Base-by-base conservation (phyloP, 2,888 invertebrate species). In the Acanthococcus lagerstroemiae region DNA sequence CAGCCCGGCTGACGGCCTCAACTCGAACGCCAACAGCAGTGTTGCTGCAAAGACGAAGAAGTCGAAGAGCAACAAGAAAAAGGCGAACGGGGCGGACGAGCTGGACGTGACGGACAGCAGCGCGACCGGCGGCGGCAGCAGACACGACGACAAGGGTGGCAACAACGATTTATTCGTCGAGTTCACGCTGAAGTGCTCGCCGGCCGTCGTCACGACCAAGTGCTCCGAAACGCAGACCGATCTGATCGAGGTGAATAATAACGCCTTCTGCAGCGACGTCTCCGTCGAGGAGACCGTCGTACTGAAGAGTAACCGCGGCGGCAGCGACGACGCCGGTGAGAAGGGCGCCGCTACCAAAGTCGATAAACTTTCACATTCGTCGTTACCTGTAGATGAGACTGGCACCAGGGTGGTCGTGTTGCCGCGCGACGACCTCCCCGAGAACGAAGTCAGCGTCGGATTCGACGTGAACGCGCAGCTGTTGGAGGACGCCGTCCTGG, bases 201-300 rank as follows among this genome's bases (percentile, higher is more conserved):
- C 54, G 25, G 54, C 52, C 25, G 24, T 44, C 15, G 17, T 65
- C 54, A 44, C 30, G n/a, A 61, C 46, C 50, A 52, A 50, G 21
- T 63, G 54, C 37, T 21, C 7, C 37, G 9, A 52, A 17, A 30
- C 30, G 52, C 50, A 27, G 17, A 24, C 21, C 15, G 24, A 58
- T 21, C 22, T 9, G 52, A 15, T 22, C 21, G 17, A 48, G 48
- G 48, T 17, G 26, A 24, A 56, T 17, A 9, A 46, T 46, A 25
- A 46, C 46, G 17, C 48, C 22, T 55, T 55, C 46, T 44, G 55
- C 45, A 45, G 30, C 37, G 63, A 63, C 54, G 54, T 54, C 22
- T 46, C 30, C 55, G 65, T 65, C 44, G 65, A 65, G 26, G 26
- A 65, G 24, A 55, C 65, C 25, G 52, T 55, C 25, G 46, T 55